phyloP scores from a whole-genome alignment of 2,113 vertebrate species.

The Sinocyclocheilus rhinocerous region DNA sequence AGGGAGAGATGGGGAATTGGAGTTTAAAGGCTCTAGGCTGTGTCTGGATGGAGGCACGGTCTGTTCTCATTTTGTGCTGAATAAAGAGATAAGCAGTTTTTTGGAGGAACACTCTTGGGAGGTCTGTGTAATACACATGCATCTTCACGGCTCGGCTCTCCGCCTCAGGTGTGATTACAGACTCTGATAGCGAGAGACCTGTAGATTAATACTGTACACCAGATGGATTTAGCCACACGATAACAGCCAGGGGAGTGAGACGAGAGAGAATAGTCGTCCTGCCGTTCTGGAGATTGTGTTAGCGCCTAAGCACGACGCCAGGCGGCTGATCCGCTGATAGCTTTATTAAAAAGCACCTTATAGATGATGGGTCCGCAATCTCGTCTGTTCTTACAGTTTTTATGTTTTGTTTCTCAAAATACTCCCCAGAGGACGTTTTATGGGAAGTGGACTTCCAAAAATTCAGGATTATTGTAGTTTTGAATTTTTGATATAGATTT shows the following conservation, averaged over 20 bases:
- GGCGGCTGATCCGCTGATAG: slow-evolving; percentile 54
- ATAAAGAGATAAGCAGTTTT: slow-evolving; percentile 51
- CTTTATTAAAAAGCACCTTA: slow-evolving; percentile 65
- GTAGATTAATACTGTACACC: slow-evolving; percentile 60
- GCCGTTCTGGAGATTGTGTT: slow-evolving; percentile 58
- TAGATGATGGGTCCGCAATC: slow-evolving; percentile 49
- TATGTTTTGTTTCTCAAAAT: slow-evolving; percentile 41
- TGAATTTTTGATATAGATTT: neutral
- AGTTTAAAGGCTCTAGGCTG: slow-evolving; percentile 36
- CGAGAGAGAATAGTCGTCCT: slow-evolving; percentile 50
- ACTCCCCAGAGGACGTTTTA: slow-evolving; percentile 13
- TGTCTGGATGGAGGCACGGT: slow-evolving; percentile 12
- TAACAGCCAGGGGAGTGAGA: slow-evolving; percentile 50
- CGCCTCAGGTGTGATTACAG: slow-evolving; percentile 57
- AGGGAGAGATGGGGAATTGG: slow-evolving; percentile 19
- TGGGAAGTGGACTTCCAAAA: neutral
- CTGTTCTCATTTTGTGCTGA: slow-evolving; percentile 50
- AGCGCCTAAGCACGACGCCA: slow-evolving; percentile 36
- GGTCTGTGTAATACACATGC: slow-evolving; percentile 40
- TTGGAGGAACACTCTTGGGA: slow-evolving; percentile 42
- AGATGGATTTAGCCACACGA: slow-evolving; percentile 58
- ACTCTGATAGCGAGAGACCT: slow-evolving; percentile 52
- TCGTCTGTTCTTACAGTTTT: slow-evolving; percentile 33
- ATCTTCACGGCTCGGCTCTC: slow-evolving; percentile 46
- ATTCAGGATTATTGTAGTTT: neutral